Percentiles rank a stretch among this genome's conserved stretches.
These are phyloP conservation scores for Archilochus colubris DNA, from an alignment of 2,113 vertebrate species.

Conservation along the genomic window DNA sequence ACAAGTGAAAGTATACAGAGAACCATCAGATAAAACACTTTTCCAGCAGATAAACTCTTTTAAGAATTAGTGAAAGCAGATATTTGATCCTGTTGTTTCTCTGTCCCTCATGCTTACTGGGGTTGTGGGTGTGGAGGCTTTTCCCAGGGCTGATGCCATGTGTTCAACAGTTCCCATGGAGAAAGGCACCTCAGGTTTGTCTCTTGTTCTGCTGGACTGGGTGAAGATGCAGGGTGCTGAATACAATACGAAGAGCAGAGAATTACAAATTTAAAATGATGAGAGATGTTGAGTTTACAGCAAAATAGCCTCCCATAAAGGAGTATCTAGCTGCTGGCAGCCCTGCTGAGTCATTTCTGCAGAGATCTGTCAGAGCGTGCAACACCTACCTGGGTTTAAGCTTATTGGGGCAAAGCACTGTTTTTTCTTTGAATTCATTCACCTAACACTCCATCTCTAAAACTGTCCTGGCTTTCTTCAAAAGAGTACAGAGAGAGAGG, in stretches of 20 bases:
- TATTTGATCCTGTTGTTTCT: background rate
- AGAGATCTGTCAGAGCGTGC: background rate
- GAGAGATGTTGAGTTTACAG: background rate
- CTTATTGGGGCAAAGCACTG: background rate
- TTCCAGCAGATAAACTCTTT: background rate
- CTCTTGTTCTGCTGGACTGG: background rate
- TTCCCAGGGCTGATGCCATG: background rate
- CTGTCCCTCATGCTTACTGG: rapidly evolving
- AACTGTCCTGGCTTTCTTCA: background rate
- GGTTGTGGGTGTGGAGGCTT: rapidly evolving
- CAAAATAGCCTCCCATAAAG: background rate
- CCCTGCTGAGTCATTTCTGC: background rate
- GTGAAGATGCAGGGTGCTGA: background rate
- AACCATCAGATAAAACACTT: background rate
- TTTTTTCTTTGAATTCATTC: background rate
- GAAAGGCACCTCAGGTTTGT: background rate
- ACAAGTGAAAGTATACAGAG: background rate
- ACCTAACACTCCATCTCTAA: background rate
- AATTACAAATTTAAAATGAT: background rate
- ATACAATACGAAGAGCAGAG: background rate
- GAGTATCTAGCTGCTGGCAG: background rate
- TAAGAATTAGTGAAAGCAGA: background rate
- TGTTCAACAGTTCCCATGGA: background rate
- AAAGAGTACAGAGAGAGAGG: background rate
- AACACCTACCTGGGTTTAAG: background rate